Base-by-base conservation (phyloP, 2,797 vertebrate genomes). In the Crenichthys baileyi region DNA sequence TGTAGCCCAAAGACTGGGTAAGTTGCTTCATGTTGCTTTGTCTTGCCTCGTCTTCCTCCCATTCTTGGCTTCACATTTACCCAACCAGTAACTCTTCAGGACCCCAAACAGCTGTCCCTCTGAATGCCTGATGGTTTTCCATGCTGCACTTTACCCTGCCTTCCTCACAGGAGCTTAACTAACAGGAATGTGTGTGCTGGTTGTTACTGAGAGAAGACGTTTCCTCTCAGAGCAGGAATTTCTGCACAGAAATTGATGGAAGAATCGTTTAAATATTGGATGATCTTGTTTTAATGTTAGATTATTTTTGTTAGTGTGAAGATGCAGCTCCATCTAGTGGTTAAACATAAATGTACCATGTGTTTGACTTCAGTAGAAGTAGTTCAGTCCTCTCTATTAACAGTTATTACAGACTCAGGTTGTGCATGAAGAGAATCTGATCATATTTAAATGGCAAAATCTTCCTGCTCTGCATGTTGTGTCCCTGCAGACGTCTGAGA, bases 1-100 rank as follows among this genome's bases (percentile, higher is more conserved):
- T 93, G 80, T 97, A 97, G 96, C 95, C 94, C 96, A 94, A 96
- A 96, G 95, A 96, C 96, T 50, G 96, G 96, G 96, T 97, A 96
- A 97, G 96, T 97, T 61, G 82, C 89, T 90, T 77, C 92, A 84
- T 78, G 79, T 93, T 92, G 87, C 82, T 91, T 87, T 88, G 86
- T 90, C 90, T 92, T 90, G 75, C 73, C 78, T 82, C 65, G 61
- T 75, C 78, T 87, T 75, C 81, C 86, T 73, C 56, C 79, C 48
- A 18, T 82, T 63, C 83, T 83, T 70, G 75, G 80, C 87, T 82
- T 87, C 85, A 77, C 53, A 2, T 71, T 79, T 72, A 82, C 84
- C 83, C 86, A 72, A 65, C 75, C 83, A 48, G n/a, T 87, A 88
- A 85, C 83, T 72, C 78, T 46, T 36, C 56, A 84, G 76, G 83